These are phyloP conservation scores for Papilio xuthus DNA, from an alignment of 1,140 invertebrate genomes.

Conservation along the genomic window DNA sequence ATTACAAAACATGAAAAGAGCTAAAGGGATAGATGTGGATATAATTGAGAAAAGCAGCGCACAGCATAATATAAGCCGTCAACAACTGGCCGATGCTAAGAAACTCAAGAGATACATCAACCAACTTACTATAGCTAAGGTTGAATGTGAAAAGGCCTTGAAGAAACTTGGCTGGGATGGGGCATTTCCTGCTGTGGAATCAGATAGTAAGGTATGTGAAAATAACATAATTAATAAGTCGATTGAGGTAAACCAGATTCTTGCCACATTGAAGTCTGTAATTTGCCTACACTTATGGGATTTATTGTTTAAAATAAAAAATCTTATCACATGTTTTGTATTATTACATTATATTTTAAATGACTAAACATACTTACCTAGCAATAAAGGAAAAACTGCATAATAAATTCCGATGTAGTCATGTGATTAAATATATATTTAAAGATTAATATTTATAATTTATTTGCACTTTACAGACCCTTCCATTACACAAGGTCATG, in stretches of 20 bases:
- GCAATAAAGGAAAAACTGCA: too few species aligned
- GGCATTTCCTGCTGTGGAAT: slow-evolving; percentile 84
- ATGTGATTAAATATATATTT: too few species aligned
- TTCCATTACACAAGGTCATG: slow-evolving; percentile 85
- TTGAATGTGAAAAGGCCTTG: slow-evolving; percentile 91
- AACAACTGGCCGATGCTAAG: slow-evolving; percentile 87
- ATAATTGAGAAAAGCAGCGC: slow-evolving; percentile 82
- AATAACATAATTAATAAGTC: background rate
- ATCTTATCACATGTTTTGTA: too few species aligned
- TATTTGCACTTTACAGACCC: slow-evolving; percentile 68
- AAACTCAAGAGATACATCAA: slow-evolving; percentile 89
- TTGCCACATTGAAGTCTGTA: too few species aligned
- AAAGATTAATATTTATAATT: background rate
- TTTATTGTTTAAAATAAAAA: too few species aligned
- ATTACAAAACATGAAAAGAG: slow-evolving; percentile 92
- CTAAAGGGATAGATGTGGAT: slow-evolving; percentile 90
- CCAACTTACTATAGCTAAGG: slow-evolving; percentile 92
- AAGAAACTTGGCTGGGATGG: slow-evolving; percentile 89
- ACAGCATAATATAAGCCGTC: slow-evolving; percentile 81
- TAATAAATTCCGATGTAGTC: too few species aligned
- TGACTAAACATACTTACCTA: too few species aligned
- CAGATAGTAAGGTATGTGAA: slow-evolving; percentile 70
- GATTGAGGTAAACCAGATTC: too few species aligned
- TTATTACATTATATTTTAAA: too few species aligned
- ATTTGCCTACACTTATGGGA: too few species aligned